Evolutionary conservation across 2,113 vertebrate genomes (phyloP), one percentile per base, ranked within the genome.

Genomic region (Protomyctophum bolini): DNA sequence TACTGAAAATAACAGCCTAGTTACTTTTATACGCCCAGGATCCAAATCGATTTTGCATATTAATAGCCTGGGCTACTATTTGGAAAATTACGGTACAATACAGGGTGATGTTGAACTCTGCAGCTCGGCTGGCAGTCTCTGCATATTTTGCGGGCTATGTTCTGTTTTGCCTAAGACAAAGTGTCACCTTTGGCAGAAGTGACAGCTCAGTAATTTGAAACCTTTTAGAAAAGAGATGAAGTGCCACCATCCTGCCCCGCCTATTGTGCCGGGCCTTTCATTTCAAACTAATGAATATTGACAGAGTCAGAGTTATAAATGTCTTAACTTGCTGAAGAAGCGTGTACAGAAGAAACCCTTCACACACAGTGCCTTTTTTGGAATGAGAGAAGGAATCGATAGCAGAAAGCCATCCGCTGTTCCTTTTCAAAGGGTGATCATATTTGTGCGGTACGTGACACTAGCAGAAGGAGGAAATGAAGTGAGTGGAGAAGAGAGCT

Each of bases 221-320:
- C 58, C 70, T 78, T 83, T 63, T 78, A 3, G 15, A 68, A 71
- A 81, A 68, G 7, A 47, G 58, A 68, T 71, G 21, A 79, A 81
- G 51, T 80, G 72, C 63, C 72, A 15, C 55, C 28, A 33, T 15
- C 63, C 9, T 58, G 12, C 49, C 63, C 64, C 58, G 11, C 79
- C 9, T 63, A 51, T 71, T 77, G 71, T 56, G 9, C 54, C 41
- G 57, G 60, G 48, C 57, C 56, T 85, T 83, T 84, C 66, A 85
- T 85, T 86, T 87, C 56, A 0, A 54, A 33, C n/a, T 78, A 59
- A 90, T 86, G 80, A 68, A 69, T 89, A 84, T 79, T 71, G 86
- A 85, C 4, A 67, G 69, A 57, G 76, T 72, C 81, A n/a, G n/a
- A n/a, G n/a, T n/a, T n/a, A n/a, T 21, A 21, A 77, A 59, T 73